Evolutionary conservation across 2,113 vertebrate genomes (phyloP).

Genomic region (Siniperca chuatsi): DNA sequence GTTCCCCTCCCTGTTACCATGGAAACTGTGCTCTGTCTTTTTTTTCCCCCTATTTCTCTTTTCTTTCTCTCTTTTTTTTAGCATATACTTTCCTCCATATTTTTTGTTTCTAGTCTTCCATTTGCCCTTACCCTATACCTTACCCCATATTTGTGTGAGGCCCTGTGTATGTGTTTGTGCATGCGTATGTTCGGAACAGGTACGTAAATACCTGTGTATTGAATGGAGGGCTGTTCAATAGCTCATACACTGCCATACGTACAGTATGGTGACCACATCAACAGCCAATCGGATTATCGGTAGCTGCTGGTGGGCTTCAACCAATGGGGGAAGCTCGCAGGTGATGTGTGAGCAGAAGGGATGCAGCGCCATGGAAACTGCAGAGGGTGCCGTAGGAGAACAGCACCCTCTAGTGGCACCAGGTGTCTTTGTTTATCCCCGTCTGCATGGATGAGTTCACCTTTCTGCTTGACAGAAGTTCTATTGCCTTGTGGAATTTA

Average conservation of each 20-base stretch:
- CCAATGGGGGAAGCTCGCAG: conserved; percentile 60
- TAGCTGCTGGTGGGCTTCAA: conserved; percentile 46
- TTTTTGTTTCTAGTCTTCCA: background rate
- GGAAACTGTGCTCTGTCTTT: conserved; percentile 69
- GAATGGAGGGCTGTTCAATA: conserved; percentile 24
- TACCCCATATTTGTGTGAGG: background rate
- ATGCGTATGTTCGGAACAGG: too few species aligned
- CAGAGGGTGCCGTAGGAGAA: conserved; percentile 32
- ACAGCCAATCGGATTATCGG: conserved; percentile 73
- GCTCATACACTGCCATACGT: conserved; percentile 22
- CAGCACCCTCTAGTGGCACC: conserved; percentile 66
- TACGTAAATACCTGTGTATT: background rate
- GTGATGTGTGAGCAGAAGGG: conserved; percentile 59
- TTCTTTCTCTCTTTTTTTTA: background rate
- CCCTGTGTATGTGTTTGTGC: background rate
- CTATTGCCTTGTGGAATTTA: background rate
- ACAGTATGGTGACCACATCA: conserved; percentile 81
- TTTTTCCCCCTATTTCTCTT: background rate
- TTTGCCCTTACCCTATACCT: accelerated
- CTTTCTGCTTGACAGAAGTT: background rate
- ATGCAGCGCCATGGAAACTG: conserved; percentile 75
- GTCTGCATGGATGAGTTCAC: conserved; percentile 9
- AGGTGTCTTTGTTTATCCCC: conserved; percentile 11
- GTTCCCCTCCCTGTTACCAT: conserved; percentile 73
- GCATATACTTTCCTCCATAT: background rate